Evolutionary conservation across 2,888 invertebrate species (phyloP).

Genomic region (Lithosia quadra): DNA sequence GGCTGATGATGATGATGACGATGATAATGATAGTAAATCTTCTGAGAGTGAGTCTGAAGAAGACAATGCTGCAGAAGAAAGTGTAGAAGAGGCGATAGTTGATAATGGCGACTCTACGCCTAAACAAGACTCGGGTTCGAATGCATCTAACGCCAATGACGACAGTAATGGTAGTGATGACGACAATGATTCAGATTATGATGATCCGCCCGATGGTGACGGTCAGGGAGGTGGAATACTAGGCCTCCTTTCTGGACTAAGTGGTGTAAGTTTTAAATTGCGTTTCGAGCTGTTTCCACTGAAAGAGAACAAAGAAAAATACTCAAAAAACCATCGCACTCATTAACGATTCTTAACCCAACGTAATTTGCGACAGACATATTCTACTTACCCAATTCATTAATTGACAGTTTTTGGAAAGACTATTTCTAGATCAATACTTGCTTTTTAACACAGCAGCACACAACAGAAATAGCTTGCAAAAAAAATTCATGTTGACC

Average conservation of each 20-base stretch:
- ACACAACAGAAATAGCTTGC: no score
- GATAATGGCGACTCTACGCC: conserved; percentile 52
- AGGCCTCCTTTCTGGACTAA: conserved; percentile 78
- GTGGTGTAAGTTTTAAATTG: conserved; percentile 71
- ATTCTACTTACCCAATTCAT: no score
- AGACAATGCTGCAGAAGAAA: conserved; percentile 62
- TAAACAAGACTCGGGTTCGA: conserved; percentile 61
- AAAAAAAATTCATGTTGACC: no score
- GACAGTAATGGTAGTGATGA: conserved; percentile 48
- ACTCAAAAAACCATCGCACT: no score
- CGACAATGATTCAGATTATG: conserved; percentile 69
- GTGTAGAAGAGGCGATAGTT: conserved; percentile 53
- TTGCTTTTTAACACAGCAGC: no score
- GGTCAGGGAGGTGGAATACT: conserved; percentile 82
- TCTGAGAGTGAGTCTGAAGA: conserved; percentile 46
- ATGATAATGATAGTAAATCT: conserved; percentile 38
- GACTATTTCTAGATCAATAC: no score
- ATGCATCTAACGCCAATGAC: conserved; percentile 28
- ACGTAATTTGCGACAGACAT: no score
- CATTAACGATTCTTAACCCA: neutral
- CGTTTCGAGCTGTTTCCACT: neutral
- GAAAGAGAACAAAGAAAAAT: neutral
- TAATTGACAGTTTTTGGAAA: no score
- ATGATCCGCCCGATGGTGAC: conserved; percentile 79
- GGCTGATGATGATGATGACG: conserved; percentile 42